These are phyloP conservation scores for Pectinophora gossypiella DNA, from an alignment of 1,140 invertebrate genomes.

Conservation along the genomic window DNA sequence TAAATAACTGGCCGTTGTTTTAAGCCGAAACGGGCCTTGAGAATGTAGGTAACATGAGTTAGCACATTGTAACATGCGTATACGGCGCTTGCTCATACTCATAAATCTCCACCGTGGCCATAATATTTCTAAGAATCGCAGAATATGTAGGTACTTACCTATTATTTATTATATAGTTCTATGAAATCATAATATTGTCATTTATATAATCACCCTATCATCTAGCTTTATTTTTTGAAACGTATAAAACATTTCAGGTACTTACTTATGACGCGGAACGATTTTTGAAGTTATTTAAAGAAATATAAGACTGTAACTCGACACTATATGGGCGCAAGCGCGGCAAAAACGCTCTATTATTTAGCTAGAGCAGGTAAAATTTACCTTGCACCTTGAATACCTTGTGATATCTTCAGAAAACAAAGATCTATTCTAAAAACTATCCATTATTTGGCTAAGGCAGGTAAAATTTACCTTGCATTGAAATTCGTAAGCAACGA, in stretches of 20 bases:
- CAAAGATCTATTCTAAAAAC: background rate
- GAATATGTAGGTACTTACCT: too few relatives aligned
- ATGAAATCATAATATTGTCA: too few relatives aligned
- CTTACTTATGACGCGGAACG: too few relatives aligned
- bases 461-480: constrained; percentile 39
- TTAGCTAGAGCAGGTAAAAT: constrained; percentile 34
- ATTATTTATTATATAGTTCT: too few relatives aligned
- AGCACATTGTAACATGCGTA: background rate
- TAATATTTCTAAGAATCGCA: background rate
- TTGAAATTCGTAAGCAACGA: too few relatives aligned
- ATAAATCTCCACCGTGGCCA: background rate
- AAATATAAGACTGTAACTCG: constrained; percentile 6
- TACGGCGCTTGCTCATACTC: background rate
- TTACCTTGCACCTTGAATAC: constrained; percentile 21
- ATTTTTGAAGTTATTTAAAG: too few relatives aligned
- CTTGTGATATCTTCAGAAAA: background rate
- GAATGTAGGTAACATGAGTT: background rate
- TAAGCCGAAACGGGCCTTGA: background rate
- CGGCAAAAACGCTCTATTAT: constrained; percentile 29
- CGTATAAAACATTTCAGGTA: too few relatives aligned
- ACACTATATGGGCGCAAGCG: background rate
- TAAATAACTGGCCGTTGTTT: background rate
- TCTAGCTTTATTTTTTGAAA: too few relatives aligned
- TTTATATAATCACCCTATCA: too few relatives aligned
- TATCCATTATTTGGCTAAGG: constrained; percentile 11